Percentiles rank a stretch among this genome's conserved stretches.
phyloP scores from a whole-genome alignment of 2,888 invertebrate genomes.

The Fragum sueziense region DNA sequence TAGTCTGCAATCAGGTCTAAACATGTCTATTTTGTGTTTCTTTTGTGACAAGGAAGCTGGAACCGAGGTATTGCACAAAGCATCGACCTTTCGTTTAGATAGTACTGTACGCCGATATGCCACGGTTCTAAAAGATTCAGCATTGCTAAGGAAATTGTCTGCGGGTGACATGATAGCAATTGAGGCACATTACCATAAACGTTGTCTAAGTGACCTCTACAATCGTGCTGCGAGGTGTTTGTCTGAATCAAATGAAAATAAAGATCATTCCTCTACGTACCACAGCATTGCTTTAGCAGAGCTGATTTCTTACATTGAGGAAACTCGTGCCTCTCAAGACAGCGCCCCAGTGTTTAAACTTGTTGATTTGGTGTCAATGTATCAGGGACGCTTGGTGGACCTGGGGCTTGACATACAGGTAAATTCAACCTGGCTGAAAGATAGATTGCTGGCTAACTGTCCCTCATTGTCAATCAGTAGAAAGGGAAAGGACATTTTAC shows the following conservation, averaged over 20 bases:
- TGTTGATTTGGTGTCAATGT: neutral
- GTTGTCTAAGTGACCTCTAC: too few species aligned
- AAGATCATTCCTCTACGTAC: neutral
- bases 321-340: neutral
- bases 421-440: conserved; percentile 7
- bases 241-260: neutral
- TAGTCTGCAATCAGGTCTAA: neutral
- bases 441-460: neutral
- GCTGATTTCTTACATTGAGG: conserved; percentile 9
- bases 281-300: conserved; percentile 20
- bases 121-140: neutral
- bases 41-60: conserved; percentile 6
- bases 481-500: conserved; percentile 1
- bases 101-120: neutral
- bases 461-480: neutral
- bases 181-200: too few species aligned
- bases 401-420: neutral
- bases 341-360: conserved; percentile 11
- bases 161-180: too few species aligned
- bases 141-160: neutral
- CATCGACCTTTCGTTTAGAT: neutral
- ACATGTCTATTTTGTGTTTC: neutral
- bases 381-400: neutral
- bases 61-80: neutral
- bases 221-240: too few species aligned